These are phyloP conservation scores for Teleogryllus oceanicus DNA, from an alignment of 2,888 invertebrate species.

Conservation along the genomic window DNA sequence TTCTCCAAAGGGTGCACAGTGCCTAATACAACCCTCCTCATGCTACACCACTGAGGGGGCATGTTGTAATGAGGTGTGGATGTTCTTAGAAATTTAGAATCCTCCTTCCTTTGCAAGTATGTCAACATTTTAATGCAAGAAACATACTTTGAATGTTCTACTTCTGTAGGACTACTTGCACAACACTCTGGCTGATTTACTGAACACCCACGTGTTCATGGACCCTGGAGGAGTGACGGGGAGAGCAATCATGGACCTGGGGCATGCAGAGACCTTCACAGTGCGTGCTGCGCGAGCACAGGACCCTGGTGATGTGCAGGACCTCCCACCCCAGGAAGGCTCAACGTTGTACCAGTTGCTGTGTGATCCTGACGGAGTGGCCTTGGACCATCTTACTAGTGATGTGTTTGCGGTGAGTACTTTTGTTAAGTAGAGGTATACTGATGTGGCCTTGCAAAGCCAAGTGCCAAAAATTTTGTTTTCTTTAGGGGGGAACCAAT, in stretches of 20 bases:
- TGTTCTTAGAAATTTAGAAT: no score
- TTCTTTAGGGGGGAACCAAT: no score
- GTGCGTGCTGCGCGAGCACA: constrained; percentile 53
- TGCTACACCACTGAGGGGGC: no score
- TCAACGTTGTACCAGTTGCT: constrained; percentile 57
- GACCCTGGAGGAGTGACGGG: constrained; percentile 51
- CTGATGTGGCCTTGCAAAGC: no score
- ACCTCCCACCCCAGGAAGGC: constrained; percentile 56
- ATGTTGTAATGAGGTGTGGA: no score
- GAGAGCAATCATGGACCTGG: constrained; percentile 55
- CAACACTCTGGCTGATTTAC: constrained; percentile 51
- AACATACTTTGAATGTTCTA: background rate
- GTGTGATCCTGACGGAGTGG: constrained; percentile 58
- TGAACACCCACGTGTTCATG: constrained; percentile 54
- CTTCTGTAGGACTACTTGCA: constrained; percentile 50
- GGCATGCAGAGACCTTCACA: constrained; percentile 55
- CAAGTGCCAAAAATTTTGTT: no score
- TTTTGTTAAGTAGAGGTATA: background rate
- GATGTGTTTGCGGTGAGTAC: constrained; percentile 55
- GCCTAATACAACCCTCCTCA: no score
- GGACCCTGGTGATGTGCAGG: constrained; percentile 49
- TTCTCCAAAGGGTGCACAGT: no score
- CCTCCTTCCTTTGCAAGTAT: no score
- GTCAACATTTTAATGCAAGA: background rate
- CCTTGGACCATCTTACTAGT: constrained; percentile 55